Evolutionary conservation across 2,113 vertebrate genomes (phyloP).

Genomic region (Pionites leucogaster): DNA sequence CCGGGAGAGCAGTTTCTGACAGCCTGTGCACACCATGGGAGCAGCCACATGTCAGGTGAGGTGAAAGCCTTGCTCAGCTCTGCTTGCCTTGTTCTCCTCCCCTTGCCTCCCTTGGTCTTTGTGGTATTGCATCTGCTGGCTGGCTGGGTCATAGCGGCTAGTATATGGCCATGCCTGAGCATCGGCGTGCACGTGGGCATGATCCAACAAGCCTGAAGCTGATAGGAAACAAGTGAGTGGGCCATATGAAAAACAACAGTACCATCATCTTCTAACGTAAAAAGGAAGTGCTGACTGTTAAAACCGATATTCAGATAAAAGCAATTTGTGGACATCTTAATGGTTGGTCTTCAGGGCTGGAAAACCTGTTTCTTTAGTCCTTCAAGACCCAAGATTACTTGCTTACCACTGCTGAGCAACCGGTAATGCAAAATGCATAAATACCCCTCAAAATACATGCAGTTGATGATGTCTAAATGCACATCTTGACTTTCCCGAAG

Average conservation of each 20-base stretch:
- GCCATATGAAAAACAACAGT: neutral
- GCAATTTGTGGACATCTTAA: neutral
- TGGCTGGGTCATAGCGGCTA: neutral
- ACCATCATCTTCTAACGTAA: neutral
- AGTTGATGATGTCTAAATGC: neutral
- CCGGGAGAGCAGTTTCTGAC: neutral
- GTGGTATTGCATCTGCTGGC: neutral
- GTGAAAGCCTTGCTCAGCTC: neutral
- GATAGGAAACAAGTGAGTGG: neutral
- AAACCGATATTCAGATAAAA: neutral
- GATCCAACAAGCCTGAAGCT: neutral
- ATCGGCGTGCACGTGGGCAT: fast-evolving
- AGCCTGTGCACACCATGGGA: neutral
- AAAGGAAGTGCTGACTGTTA: neutral
- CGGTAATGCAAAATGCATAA: neutral
- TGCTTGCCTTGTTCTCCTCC: neutral
- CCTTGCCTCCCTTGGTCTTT: neutral
- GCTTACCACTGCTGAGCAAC: neutral
- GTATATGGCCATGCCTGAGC: neutral
- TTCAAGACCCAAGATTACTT: neutral
- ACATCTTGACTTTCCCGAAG: neutral
- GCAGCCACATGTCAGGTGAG: neutral
- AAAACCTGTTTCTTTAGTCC: neutral
- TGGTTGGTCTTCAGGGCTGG: neutral
- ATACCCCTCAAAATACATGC: neutral